Conservation (phyloP, 2,113 vertebrate genomes). For the Stictonetta naevosa region DNA sequence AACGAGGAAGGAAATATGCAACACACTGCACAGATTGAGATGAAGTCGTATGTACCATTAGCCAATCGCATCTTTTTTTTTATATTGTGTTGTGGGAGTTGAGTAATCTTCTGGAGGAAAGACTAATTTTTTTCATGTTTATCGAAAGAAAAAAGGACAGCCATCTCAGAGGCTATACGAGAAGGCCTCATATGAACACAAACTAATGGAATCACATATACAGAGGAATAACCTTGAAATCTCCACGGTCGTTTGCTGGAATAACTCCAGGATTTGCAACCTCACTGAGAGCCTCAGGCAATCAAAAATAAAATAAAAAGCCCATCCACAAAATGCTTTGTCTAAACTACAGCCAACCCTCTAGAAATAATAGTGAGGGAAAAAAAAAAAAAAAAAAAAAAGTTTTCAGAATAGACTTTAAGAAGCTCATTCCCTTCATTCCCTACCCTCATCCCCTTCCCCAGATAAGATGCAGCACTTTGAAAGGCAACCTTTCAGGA, state of each 20-base stretch:
- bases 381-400: neutral
- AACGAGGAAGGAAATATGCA: neutral
- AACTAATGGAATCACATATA: slow-evolving; percentile 46
- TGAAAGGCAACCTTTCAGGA: neutral
- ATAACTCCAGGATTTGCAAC: slow-evolving; percentile 59
- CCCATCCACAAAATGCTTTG: slow-evolving; percentile 29
- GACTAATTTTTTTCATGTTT: neutral
- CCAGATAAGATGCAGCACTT: neutral
- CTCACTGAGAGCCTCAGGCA: slow-evolving; percentile 22
- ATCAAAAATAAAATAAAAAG: neutral
- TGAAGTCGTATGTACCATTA: neutral
- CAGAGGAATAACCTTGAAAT: slow-evolving; percentile 64
- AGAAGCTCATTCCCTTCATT: slow-evolving; percentile 14
- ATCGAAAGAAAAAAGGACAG: neutral
- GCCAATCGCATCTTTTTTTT: neutral
- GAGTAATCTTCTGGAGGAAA: neutral
- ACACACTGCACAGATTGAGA: neutral
- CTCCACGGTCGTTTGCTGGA: slow-evolving; percentile 63
- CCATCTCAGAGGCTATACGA: neutral
- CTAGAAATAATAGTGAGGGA: slow-evolving; percentile 4
- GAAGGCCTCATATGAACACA: slow-evolving; percentile 11
- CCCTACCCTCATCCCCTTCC: neutral
- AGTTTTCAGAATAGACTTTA: neutral
- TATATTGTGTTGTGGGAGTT: neutral
- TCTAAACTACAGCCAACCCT: slow-evolving; percentile 28